These are phyloP conservation scores for Drosophila varians DNA, from an alignment of 1,140 invertebrate species.

Conservation along the genomic window DNA sequence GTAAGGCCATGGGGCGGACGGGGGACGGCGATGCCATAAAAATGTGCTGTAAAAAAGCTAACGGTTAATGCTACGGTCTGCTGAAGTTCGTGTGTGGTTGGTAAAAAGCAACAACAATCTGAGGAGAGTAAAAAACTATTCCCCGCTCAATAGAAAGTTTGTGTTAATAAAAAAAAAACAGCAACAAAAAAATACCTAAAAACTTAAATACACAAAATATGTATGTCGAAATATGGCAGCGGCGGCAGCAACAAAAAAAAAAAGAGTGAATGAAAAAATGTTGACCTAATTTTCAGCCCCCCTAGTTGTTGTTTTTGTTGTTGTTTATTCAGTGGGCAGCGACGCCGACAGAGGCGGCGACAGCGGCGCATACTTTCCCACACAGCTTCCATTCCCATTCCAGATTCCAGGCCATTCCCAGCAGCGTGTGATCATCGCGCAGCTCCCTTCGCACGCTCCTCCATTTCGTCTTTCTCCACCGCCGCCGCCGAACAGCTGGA, in stretches of 20 bases:
- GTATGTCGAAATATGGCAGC: conserved; percentile 73
- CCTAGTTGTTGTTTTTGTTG: conserved; percentile 50
- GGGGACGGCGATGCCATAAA: conserved; percentile 46
- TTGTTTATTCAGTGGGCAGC: conserved; percentile 45
- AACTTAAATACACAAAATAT: conserved; percentile 77
- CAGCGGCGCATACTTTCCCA: conserved; percentile 66
- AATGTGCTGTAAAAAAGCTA: conserved; percentile 76
- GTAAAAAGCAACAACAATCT: conserved; percentile 29
- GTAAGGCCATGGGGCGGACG: conserved; percentile 15
- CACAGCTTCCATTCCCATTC: conserved; percentile 62
- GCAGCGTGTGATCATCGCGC: conserved; percentile 73
- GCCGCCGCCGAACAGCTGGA: conserved; percentile 62
- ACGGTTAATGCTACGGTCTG: conserved; percentile 78
- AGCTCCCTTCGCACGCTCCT: conserved; percentile 42
- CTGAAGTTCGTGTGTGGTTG: conserved; percentile 74
- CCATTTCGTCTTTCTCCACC: conserved; percentile 11
- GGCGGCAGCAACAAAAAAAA: conserved; percentile 44
- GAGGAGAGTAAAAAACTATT: conserved; percentile 39
- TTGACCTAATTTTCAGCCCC: conserved; percentile 78
- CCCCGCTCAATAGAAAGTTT: conserved; percentile 77
- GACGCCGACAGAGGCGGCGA: conserved; percentile 26
- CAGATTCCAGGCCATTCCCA: conserved; percentile 47
- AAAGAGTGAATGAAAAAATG: conserved; percentile 83
- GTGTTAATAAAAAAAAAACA: conserved; percentile 74
- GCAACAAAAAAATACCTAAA: conserved; percentile 62